These are phyloP conservation scores for Hippocampus comes DNA, from an alignment of 2,113 vertebrate species.

Conservation along the genomic window DNA sequence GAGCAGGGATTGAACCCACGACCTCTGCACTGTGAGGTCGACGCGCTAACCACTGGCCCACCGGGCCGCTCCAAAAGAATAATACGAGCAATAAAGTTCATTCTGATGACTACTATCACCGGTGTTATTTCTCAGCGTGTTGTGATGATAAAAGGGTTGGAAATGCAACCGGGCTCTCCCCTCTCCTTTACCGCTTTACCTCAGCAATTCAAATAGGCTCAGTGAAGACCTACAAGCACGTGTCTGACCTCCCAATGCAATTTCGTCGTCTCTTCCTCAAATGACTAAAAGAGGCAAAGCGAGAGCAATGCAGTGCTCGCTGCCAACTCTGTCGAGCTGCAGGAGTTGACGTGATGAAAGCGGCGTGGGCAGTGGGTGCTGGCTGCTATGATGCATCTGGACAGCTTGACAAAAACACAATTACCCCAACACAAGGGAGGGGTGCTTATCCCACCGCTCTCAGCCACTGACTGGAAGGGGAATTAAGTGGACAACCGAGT, in stretches of 20 bases:
- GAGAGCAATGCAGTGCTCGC: slow-evolving; percentile 12
- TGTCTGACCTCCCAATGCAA: slow-evolving; percentile 19
- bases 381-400: slow-evolving; percentile 47
- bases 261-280: slow-evolving; percentile 14
- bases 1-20: no score
- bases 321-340: slow-evolving; percentile 26
- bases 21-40: no score
- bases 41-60: no score
- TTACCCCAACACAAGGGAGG: slow-evolving; percentile 46
- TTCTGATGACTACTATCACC: not conserved
- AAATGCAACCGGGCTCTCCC: not conserved
- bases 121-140: not conserved
- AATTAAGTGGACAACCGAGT: slow-evolving; percentile 28
- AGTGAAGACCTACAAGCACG: slow-evolving; percentile 6
- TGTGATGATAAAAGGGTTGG: not conserved
- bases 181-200: slow-evolving; percentile 5
- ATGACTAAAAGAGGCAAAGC: slow-evolving; percentile 14
- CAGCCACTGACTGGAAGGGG: slow-evolving; percentile 26
- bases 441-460: slow-evolving; percentile 19
- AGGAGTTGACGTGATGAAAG: slow-evolving; percentile 39
- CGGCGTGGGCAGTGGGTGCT: slow-evolving; percentile 29
- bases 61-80: not conserved
- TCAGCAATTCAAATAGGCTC: slow-evolving; percentile 13
- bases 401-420: slow-evolving; percentile 63
- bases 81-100: not conserved